These are phyloP conservation scores for Hypanus sabinus DNA, from an alignment of 2,113 vertebrate species.

Conservation along the genomic window DNA sequence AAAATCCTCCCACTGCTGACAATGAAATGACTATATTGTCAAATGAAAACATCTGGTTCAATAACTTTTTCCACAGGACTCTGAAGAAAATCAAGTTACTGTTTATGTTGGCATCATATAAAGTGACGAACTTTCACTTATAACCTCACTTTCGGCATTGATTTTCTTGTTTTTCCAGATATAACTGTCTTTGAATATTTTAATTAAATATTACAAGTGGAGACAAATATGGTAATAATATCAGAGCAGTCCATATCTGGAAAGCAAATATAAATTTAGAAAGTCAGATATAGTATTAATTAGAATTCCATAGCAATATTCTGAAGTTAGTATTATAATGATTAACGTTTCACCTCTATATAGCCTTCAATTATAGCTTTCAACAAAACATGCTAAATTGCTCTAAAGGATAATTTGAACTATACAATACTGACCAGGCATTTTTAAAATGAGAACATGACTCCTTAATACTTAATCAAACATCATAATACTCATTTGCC, in stretches of 20 bases:
- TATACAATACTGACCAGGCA: background rate
- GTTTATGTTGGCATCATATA: background rate
- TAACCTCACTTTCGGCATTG: background rate
- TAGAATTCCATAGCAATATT: constrained; percentile 51
- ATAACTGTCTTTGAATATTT: background rate
- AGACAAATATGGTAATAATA: background rate
- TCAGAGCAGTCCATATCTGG: background rate
- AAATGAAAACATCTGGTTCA: too few relatives aligned
- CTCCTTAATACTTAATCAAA: background rate
- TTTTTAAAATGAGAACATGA: constrained; percentile 14
- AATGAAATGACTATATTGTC: too few relatives aligned
- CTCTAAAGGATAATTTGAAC: background rate
- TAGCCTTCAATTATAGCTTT: constrained; percentile 52
- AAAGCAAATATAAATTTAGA: constrained; percentile 30
- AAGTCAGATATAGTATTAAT: constrained; percentile 56
- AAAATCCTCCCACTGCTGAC: too few relatives aligned
- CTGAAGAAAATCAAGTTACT: background rate
- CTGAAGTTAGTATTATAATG: constrained; percentile 46
- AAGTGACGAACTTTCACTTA: background rate
- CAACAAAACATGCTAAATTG: constrained; percentile 38
- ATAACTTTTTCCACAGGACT: too few relatives aligned
- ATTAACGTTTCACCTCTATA: constrained; percentile 52
- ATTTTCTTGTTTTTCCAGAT: background rate
- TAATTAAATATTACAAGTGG: background rate
- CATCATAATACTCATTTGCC: background rate